Percentiles rank a stretch among this genome's conserved stretches.
These are phyloP conservation scores for Electrophaes corylata DNA, from an alignment of 2,888 invertebrate species.

Conservation along the genomic window DNA sequence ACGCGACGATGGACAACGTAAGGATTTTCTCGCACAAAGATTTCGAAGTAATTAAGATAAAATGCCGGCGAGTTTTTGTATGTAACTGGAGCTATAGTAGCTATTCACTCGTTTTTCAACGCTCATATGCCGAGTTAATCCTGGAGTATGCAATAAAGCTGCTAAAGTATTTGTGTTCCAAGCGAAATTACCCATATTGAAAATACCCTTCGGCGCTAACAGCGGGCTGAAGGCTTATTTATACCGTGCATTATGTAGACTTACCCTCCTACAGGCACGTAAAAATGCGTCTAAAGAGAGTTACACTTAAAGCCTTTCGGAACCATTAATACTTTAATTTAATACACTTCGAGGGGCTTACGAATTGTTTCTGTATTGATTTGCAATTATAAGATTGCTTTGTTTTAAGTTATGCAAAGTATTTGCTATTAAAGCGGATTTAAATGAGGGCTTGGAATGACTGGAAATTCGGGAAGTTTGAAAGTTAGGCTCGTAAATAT, in stretches of 20 bases:
- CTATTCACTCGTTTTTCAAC: constrained; percentile 74
- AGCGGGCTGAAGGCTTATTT: constrained; percentile 77
- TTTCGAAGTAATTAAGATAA: constrained; percentile 83
- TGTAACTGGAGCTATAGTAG: constrained; percentile 65
- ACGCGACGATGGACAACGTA: constrained; percentile 82
- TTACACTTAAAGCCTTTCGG: constrained; percentile 53
- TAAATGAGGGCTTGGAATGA: constrained; percentile 49
- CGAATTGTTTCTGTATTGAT: constrained; percentile 62
- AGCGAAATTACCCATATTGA: constrained; percentile 83
- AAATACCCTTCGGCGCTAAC: constrained; percentile 81
- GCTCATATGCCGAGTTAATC: constrained; percentile 81
- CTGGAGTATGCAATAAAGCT: constrained; percentile 81
- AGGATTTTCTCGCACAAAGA: constrained; percentile 81
- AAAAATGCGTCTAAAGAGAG: constrained; percentile 59
- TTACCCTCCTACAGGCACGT: constrained; percentile 52
- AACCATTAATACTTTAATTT: constrained; percentile 60
- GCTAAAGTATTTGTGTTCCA: constrained; percentile 80
- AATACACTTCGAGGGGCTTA: constrained; percentile 57
- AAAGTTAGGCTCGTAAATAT: constrained; percentile 47
- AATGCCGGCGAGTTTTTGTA: constrained; percentile 77
- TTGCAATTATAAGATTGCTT: constrained; percentile 65
- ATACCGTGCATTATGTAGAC: constrained; percentile 66
- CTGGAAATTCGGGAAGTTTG: constrained; percentile 47
- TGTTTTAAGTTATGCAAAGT: constrained; percentile 62
- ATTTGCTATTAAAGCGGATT: constrained; percentile 60